These are phyloP conservation scores for Leucophora obtusa DNA, from an alignment of 2,888 invertebrate species.

Conservation along the genomic window DNA sequence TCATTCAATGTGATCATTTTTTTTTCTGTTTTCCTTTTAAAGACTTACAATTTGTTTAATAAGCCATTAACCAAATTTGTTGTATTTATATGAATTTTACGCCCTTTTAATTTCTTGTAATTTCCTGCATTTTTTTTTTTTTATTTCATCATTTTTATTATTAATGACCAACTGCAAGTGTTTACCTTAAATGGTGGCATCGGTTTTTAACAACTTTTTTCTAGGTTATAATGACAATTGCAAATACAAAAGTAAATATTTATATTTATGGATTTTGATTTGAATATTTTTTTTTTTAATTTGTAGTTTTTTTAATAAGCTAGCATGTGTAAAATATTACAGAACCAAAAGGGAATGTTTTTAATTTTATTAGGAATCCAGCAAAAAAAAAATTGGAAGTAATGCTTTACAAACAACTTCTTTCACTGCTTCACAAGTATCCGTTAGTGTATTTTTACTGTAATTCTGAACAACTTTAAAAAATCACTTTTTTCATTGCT, in stretches of 20 bases:
- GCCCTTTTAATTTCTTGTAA: slow-evolving; percentile 32
- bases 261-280: not conserved
- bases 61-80: slow-evolving; percentile 17
- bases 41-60: slow-evolving; percentile 1
- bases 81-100: slow-evolving; percentile 13
- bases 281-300: no score
- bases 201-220: not conserved
- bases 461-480: no score
- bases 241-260: not conserved
- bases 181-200: slow-evolving; percentile 27
- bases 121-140: slow-evolving; percentile 27
- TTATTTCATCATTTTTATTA: not conserved
- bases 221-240: not conserved
- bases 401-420: no score
- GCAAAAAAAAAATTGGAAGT: no score
- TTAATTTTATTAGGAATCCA: no score
- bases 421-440: no score
- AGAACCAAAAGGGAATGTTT: no score
- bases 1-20: not conserved
- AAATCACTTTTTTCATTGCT: no score
- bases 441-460: no score
- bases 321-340: no score
- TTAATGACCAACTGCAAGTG: slow-evolving; percentile 37
- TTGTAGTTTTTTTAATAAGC: no score
- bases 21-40: not conserved